Percentiles rank a stretch among this genome's conserved stretches.
Evolutionary conservation across 2,888 invertebrate species (phyloP).

Genomic region (Polyommatus iphigenia): DNA sequence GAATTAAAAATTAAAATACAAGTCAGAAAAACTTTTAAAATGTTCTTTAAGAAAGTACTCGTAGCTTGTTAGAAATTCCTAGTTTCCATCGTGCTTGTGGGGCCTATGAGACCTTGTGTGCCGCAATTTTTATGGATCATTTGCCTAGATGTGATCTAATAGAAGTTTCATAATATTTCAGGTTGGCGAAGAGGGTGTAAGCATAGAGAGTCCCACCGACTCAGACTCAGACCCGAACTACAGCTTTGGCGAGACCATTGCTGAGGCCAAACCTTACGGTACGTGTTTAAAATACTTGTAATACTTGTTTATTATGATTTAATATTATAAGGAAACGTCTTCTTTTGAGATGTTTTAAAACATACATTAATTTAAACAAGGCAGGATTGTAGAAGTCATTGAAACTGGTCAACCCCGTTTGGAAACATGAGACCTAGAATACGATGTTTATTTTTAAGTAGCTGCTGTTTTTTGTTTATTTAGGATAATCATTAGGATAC

Average conservation of each 20-base stretch:
- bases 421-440: not conserved
- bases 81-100: too few relatives aligned
- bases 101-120: too few relatives aligned
- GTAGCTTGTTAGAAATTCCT: too few relatives aligned
- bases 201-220: constrained; percentile 59
- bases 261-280: constrained; percentile 89
- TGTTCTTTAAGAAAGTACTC: too few relatives aligned
- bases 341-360: not conserved
- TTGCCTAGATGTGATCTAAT: too few relatives aligned
- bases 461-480: not conserved
- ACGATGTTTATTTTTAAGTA: not conserved
- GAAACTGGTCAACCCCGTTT: not conserved
- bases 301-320: constrained; percentile 43
- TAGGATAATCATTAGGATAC: not conserved
- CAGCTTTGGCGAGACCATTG: constrained; percentile 75
- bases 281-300: constrained; percentile 44
- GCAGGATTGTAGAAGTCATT: not conserved
- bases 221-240: constrained; percentile 65
- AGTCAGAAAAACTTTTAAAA: too few relatives aligned
- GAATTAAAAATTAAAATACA: too few relatives aligned
- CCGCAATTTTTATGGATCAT: too few relatives aligned
- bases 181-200: constrained; percentile 72
- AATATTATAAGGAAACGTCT: not conserved
- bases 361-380: not conserved
- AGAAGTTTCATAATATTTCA: constrained; percentile 41